phyloP scores from a whole-genome alignment of 2,797 vertebrate species.

The Columba guinea region DNA sequence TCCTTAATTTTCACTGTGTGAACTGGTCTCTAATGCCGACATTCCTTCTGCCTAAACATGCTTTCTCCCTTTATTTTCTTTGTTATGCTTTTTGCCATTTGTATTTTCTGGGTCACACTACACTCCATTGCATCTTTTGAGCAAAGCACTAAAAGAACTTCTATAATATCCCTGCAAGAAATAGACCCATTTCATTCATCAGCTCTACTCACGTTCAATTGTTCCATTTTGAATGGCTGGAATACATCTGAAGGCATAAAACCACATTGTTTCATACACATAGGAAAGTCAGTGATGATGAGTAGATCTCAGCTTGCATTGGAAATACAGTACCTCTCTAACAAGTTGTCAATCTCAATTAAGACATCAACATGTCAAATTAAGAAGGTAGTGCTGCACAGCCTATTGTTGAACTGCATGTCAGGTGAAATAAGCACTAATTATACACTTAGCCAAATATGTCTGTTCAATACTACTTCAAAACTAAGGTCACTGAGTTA shows the following conservation, averaged over 20 bases:
- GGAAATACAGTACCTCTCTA: constrained; percentile 69
- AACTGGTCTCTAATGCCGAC: neutral
- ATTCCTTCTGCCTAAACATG: neutral
- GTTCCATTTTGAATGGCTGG: neutral
- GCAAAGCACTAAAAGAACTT: neutral
- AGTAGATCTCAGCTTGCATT: constrained; percentile 44
- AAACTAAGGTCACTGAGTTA: constrained; percentile 78
- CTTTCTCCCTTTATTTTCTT: neutral
- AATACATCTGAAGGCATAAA: constrained; percentile 29
- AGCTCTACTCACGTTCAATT: neutral
- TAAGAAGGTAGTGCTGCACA: constrained; percentile 76
- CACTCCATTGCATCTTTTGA: neutral
- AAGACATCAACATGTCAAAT: constrained; percentile 77
- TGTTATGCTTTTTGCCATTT: neutral
- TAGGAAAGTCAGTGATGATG: constrained; percentile 25
- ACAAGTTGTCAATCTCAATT: constrained; percentile 82
- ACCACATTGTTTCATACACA: constrained; percentile 31
- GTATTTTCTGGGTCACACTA: neutral
- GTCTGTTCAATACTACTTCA: constrained; percentile 72
- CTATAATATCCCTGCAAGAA: neutral
- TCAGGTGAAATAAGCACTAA: constrained; percentile 84
- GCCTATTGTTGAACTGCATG: constrained; percentile 76
- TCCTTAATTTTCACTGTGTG: neutral
- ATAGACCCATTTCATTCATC: neutral
- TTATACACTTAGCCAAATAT: constrained; percentile 76